Percentiles rank a stretch among this genome's conserved stretches.
Evolutionary conservation across 2,888 invertebrate species (phyloP).

Genomic region (Dryococelus australis): DNA sequence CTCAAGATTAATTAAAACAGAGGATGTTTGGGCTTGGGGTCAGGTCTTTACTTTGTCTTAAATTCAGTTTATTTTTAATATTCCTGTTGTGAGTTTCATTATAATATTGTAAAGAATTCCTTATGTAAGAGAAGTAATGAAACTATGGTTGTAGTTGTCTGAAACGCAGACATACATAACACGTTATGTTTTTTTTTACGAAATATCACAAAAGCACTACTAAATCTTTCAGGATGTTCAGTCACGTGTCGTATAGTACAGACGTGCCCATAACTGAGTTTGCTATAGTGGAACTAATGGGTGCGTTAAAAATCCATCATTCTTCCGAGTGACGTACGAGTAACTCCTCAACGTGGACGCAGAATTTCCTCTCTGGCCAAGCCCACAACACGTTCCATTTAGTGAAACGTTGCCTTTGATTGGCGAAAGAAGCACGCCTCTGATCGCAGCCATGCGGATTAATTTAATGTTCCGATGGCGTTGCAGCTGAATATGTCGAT

Average conservation of each 20-base stretch:
- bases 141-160: too few relatives aligned
- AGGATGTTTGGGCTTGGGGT: too few relatives aligned
- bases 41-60: too few relatives aligned
- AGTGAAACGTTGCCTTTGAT: background rate
- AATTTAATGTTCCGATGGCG: background rate
- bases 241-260: background rate
- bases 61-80: too few relatives aligned
- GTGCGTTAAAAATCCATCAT: background rate
- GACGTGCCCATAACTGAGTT: background rate
- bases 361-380: background rate
- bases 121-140: too few relatives aligned
- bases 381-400: background rate
- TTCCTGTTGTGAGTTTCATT: too few relatives aligned
- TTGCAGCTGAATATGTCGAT: too few relatives aligned
- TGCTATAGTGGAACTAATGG: background rate
- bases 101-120: too few relatives aligned
- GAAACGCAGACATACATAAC: too few relatives aligned
- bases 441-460: background rate
- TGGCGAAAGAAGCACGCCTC: background rate
- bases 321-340: background rate
- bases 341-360: background rate
- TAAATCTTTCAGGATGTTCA: background rate
- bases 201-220: background rate
- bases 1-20: too few relatives aligned
- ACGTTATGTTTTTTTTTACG: background rate